A percentile compares a stretch with the other conserved stretches of the same genome.
Evolutionary conservation across 1,140 invertebrate species (phyloP).

Genomic region (Drosophila pseudoobscura): DNA sequence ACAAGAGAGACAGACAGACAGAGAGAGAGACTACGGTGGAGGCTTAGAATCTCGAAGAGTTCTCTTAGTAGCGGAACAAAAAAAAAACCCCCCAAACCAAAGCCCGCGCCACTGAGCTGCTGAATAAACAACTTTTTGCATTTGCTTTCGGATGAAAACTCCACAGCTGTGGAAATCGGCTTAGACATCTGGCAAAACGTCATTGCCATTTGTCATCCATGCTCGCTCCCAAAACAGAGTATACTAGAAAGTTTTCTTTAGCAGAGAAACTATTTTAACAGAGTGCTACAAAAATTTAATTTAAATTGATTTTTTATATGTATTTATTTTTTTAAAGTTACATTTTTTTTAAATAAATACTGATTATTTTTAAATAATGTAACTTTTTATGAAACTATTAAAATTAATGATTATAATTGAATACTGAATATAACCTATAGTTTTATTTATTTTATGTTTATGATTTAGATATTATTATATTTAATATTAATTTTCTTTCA

Average conservation of each 20-base stretch:
- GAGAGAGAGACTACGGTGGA: not conserved
- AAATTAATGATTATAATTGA: too few relatives aligned
- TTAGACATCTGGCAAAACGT: conserved; percentile 51
- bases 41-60: conserved; percentile 29
- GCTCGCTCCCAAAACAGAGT: conserved; percentile 19
- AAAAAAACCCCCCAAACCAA: conserved; percentile 17
- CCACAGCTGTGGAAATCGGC: conserved; percentile 60
- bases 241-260: conserved; percentile 3
- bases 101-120: conserved; percentile 67
- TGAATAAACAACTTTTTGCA: conserved; percentile 76
- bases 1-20: too few relatives aligned
- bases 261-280: not conserved
- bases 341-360: too few relatives aligned
- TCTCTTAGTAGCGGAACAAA: conserved; percentile 16
- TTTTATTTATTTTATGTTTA: too few relatives aligned
- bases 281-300: not conserved
- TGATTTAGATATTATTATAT: too few relatives aligned
- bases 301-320: too few relatives aligned
- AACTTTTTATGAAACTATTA: too few relatives aligned
- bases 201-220: conserved; percentile 45
- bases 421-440: too few relatives aligned
- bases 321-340: too few relatives aligned
- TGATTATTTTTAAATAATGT: too few relatives aligned
- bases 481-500: too few relatives aligned
- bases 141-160: conserved; percentile 70